phyloP scores from a whole-genome alignment of 1,140 invertebrate species.

The Lordiphosa clarofinis region DNA sequence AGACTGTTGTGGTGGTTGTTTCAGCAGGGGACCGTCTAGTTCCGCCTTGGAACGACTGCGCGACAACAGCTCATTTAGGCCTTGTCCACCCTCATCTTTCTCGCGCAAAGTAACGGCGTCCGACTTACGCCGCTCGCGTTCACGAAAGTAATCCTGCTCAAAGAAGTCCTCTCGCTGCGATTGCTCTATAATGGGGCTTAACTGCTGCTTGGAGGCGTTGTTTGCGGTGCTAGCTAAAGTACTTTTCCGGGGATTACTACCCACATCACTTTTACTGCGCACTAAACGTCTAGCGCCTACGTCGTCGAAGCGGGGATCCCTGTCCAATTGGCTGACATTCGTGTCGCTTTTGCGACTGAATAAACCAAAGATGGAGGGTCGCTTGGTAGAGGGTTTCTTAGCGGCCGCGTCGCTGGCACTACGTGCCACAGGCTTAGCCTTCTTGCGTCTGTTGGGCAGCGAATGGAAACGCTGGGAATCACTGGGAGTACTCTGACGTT shows the following conservation, averaged over 20 bases:
- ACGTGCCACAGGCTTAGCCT: conserved; percentile 65
- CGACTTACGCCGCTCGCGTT: conserved; percentile 71
- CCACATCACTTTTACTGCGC: conserved; percentile 86
- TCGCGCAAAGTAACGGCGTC: conserved; percentile 74
- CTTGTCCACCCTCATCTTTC: conserved; percentile 65
- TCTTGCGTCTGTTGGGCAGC: conserved; percentile 70
- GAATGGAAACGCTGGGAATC: conserved; percentile 69
- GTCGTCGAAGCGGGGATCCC: conserved; percentile 70
- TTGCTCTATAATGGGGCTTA: conserved; percentile 89
- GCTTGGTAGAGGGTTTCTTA: conserved; percentile 67
- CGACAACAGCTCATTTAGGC: conserved; percentile 54
- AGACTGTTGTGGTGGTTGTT: conserved; percentile 35
- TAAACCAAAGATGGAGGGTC: conserved; percentile 82
- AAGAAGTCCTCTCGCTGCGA: conserved; percentile 85
- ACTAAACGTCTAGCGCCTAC: conserved; percentile 63
- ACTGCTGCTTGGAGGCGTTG: conserved; percentile 80
- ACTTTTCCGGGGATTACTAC: conserved; percentile 43
- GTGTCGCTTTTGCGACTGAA: conserved; percentile 80
- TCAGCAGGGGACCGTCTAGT: conserved; percentile 48
- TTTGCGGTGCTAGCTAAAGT: conserved; percentile 40
- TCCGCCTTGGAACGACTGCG: conserved; percentile 64
- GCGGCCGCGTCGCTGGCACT: conserved; percentile 82
- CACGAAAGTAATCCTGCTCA: conserved; percentile 63
- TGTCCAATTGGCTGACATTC: conserved; percentile 56
- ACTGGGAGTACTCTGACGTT: conserved; percentile 48